phyloP scores from a whole-genome alignment of 2,888 invertebrate genomes.

The Ophioninae sp. region DNA sequence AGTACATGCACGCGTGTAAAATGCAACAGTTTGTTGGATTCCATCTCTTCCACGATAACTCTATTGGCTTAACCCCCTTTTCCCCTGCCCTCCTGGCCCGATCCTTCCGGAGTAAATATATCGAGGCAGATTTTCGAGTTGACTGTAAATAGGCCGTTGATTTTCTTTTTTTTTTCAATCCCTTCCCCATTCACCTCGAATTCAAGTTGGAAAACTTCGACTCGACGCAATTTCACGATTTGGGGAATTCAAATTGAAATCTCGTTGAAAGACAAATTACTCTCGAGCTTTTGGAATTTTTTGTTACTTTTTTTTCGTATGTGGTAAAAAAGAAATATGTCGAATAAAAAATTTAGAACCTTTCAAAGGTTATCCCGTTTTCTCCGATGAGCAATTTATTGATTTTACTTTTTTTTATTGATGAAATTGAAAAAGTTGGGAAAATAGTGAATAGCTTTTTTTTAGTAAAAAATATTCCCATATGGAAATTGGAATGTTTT shows the following conservation, averaged over 20 bases:
- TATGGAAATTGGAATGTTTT: too few relatives aligned
- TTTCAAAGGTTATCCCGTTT: not conserved
- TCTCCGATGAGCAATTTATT: too few relatives aligned
- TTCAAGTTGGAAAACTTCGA: not conserved
- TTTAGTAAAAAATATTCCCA: too few relatives aligned
- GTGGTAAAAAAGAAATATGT: not conserved
- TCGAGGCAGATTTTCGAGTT: conserved; percentile 47
- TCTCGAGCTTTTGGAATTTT: not conserved
- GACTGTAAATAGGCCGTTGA: conserved; percentile 41
- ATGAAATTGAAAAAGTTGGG: too few relatives aligned
- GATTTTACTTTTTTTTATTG: too few relatives aligned
- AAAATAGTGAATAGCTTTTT: too few relatives aligned
- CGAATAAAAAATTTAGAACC: not conserved
- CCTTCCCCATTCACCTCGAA: not conserved
- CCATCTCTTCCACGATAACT: conserved; percentile 37
- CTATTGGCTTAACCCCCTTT: conserved; percentile 25
- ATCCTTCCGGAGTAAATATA: conserved; percentile 29
- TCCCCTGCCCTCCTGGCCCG: not conserved
- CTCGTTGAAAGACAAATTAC: not conserved
- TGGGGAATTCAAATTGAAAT: not conserved
- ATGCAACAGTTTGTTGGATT: conserved; percentile 61
- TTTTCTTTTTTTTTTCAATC: not conserved
- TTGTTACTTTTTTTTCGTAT: not conserved
- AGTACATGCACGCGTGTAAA: conserved; percentile 44
- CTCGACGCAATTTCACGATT: not conserved